Evolutionary conservation across 30 jellyfish, hydroid and myxozoan genomes (phyloP).

Genomic region (Pelagia noctiluca): DNA sequence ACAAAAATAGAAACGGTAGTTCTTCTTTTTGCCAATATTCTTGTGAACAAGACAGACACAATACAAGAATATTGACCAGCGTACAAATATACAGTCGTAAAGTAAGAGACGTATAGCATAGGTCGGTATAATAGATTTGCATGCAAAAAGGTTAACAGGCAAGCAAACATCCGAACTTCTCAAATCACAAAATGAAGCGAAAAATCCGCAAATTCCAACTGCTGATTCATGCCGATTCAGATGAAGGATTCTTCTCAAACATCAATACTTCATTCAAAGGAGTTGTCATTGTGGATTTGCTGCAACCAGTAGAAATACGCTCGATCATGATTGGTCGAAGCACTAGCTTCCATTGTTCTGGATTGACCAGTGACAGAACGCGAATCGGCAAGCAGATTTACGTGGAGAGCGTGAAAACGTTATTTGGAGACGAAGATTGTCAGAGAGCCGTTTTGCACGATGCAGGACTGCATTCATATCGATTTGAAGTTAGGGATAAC

Average conservation of each 20-base stretch:
- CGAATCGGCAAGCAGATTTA: constrained; percentile 65
- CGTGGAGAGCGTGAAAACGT: constrained; percentile 33
- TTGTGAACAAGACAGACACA: no score
- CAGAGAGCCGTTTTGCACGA: constrained; percentile 6
- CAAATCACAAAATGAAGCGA: not conserved
- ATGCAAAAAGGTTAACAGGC: no score
- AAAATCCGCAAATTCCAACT: not conserved
- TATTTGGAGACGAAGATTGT: constrained; percentile 48
- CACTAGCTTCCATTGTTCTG: constrained; percentile 24
- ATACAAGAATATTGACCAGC: no score
- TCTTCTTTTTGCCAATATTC: no score
- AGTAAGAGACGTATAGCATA: no score
- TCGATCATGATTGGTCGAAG: constrained; percentile 66
- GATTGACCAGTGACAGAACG: constrained; percentile 14
- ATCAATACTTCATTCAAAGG: constrained; percentile 22
- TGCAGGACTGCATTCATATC: constrained; percentile 30
- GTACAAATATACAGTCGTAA: no score
- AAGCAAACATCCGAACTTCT: no score
- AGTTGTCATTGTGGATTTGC: constrained; percentile 10
- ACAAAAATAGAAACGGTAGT: no score
- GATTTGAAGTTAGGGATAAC: constrained; percentile 25
- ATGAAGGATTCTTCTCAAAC: constrained; percentile 12
- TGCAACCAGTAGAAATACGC: constrained; percentile 7
- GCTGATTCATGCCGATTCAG: not conserved
- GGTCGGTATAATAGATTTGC: no score